Evolutionary conservation across 1,140 invertebrate species (phyloP).

Genomic region (Drosophila quadrilineata): DNA sequence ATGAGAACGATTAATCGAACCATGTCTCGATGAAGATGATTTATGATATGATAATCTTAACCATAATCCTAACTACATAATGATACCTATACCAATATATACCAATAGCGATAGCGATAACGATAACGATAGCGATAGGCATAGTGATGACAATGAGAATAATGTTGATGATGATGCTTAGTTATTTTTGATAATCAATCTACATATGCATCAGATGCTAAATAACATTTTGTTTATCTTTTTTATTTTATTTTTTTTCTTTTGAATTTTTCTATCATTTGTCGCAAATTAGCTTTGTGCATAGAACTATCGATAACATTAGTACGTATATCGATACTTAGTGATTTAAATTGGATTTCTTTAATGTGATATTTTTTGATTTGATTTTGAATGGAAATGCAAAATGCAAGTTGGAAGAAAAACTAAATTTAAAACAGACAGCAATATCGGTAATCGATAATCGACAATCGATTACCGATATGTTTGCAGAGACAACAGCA

Average conservation of each 20-base stretch:
- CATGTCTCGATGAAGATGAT: constrained; percentile 20
- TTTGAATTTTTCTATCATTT: no score
- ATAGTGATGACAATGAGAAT: background rate
- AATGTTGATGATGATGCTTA: constrained; percentile 16
- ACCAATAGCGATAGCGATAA: background rate
- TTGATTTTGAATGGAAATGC: constrained; percentile 46
- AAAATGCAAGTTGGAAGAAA: constrained; percentile 44
- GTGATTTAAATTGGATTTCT: constrained; percentile 74
- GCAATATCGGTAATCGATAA: constrained; percentile 2
- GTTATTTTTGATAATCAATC: no score
- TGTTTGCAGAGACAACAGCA: constrained; percentile 2
- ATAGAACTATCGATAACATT: constrained; percentile 15
- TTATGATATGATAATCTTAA: no score
- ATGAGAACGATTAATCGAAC: constrained; percentile 12
- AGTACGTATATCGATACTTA: constrained; percentile 14
- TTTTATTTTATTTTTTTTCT: constrained; percentile 3
- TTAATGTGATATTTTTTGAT: constrained; percentile 75
- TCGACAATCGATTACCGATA: constrained; percentile 5
- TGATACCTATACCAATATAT: background rate
- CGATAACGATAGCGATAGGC: constrained; percentile 2
- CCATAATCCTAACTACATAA: no score
- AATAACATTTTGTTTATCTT: constrained; percentile 2
- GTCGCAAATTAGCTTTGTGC: constrained; percentile 27
- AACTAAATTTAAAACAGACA: constrained; percentile 13
- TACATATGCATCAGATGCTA: constrained; percentile 24